Conservation (phyloP, 1,140 invertebrate species). For the Whitmania pigra region DNA sequence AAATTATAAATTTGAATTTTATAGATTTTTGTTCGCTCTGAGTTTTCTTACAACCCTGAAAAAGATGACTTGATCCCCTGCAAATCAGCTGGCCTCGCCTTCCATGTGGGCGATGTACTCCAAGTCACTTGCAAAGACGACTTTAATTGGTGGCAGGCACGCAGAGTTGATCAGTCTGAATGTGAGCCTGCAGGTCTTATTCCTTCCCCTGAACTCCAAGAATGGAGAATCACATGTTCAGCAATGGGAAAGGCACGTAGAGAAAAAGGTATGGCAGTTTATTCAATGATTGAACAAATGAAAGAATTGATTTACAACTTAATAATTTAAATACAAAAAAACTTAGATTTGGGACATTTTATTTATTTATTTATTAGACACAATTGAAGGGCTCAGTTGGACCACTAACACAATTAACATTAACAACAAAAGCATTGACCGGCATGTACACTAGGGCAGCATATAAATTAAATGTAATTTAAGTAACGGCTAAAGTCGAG, state of each 20-base stretch:
- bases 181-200: slow-evolving; percentile 16
- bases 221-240: slow-evolving; percentile 16
- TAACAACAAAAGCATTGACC: too few species aligned
- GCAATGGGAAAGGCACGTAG: slow-evolving; percentile 13
- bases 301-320: neutral
- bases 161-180: neutral
- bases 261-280: slow-evolving; percentile 8
- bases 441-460: too few species aligned
- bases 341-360: neutral
- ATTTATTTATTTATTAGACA: too few species aligned
- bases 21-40: slow-evolving; percentile 22
- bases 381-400: too few species aligned
- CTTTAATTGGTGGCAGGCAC: slow-evolving; percentile 25
- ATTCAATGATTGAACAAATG: neutral
- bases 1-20: neutral
- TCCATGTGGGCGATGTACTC: slow-evolving; percentile 21
- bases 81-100: slow-evolving; percentile 22
- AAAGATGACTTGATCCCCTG: slow-evolving; percentile 24
- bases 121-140: slow-evolving; percentile 22
- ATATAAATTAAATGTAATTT: too few species aligned
- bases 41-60: slow-evolving; percentile 24
- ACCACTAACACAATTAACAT: too few species aligned
- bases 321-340: neutral
- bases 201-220: slow-evolving; percentile 16
- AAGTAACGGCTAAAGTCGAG: too few species aligned